A percentile compares a stretch with the other conserved stretches of the same genome.
Conservation (phyloP, 2,113 vertebrate genomes). For the Malaclemys terrapin region DNA sequence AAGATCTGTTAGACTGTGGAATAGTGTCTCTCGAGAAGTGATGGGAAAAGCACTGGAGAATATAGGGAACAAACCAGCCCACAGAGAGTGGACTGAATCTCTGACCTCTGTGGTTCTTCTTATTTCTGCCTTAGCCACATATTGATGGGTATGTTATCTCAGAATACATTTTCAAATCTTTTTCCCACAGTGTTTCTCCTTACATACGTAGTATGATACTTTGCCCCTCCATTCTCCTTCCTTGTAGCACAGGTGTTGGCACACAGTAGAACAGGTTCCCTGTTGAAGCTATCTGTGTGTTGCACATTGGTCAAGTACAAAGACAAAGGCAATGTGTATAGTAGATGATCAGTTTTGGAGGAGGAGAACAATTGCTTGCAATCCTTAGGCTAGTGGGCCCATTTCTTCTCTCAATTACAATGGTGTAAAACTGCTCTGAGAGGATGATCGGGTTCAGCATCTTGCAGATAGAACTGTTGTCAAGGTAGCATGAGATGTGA, state of each 20-base stretch:
- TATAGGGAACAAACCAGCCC: not conserved
- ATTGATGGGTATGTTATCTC: not conserved
- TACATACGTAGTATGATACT: not conserved
- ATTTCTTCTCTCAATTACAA: not conserved
- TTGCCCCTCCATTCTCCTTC: not conserved
- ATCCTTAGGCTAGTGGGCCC: fast-evolving
- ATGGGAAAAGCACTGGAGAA: not conserved
- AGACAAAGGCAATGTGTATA: not conserved
- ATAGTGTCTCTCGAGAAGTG: not conserved
- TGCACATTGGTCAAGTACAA: not conserved
- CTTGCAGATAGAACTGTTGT: not conserved
- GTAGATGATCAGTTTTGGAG: no score
- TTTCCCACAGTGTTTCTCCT: fast-evolving
- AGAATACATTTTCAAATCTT: not conserved
- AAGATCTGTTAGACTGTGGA: not conserved
- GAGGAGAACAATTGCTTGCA: fast-evolving
- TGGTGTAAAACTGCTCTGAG: not conserved
- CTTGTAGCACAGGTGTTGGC: not conserved
- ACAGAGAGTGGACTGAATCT: fast-evolving
- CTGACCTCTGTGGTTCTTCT: not conserved
- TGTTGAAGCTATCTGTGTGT: not conserved
- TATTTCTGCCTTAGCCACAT: not conserved
- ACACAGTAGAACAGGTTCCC: not conserved
- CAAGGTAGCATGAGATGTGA: fast-evolving
- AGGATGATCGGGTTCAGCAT: not conserved